Base-by-base conservation (phyloP, 1,140 invertebrate species). In the Euura saliciscinereae region DNA sequence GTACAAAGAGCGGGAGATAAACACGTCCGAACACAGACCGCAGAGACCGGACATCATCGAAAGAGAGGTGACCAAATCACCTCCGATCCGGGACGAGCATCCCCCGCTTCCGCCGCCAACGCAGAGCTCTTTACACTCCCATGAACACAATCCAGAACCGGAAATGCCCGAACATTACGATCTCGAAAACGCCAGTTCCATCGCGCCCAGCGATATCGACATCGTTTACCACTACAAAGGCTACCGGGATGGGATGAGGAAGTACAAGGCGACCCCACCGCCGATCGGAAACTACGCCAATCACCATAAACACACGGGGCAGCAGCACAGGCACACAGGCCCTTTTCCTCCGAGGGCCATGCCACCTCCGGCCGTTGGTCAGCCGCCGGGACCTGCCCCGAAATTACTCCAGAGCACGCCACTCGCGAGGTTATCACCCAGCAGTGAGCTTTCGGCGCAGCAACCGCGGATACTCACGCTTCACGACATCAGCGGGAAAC, bases 151-250 rank as follows among this genome's bases (percentile, higher is more conserved):
- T 73, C 89, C 89, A 0, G 89, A 90, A 72, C 93, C 94, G 1
- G 96, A 98, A 83, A 91, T 95, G 76, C 96, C 97, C 0, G 97
- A 99, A 83, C 97, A 98, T 82, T 99, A 99, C 80, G 97, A 99
- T 84, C 87, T 99, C 70, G 97, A 99, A 86, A 99, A 99, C 86
- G 96, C 97, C 1, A 98, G 96, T 83, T 98, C 96, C 0, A 98
- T 99, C 76, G 98, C 98, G 1, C 97, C 98, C 0, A 98, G 96
- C 8, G 98, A 99, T 84, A 98, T 98, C 74, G 97, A 99, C 81
- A 96, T 99, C 73, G 96, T 98, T 2, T 97, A 97, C 80, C 97
- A 99, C 84, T 99, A 99, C 83, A 98, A 98, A 89, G 96, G 97
- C 76, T 94, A 95, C 87, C 86, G 95, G 83, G 93, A 95, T 83